phyloP scores from a whole-genome alignment of 2,888 invertebrate genomes.

The Melipona bicolor region DNA sequence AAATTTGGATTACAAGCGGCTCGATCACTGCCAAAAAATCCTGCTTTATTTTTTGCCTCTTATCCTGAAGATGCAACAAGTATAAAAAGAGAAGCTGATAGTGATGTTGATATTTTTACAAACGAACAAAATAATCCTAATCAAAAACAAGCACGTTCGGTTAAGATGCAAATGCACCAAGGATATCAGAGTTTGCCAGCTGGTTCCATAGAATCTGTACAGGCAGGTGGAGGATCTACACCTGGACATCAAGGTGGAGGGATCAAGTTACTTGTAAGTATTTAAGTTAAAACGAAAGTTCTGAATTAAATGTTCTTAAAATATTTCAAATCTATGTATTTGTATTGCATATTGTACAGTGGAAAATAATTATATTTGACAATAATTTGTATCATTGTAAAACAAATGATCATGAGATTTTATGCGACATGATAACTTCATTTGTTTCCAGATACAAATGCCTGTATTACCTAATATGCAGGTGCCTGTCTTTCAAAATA shows the following conservation, averaged over 20 bases:
- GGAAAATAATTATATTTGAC: not conserved
- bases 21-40: slow-evolving; percentile 57
- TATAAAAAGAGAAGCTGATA: slow-evolving; percentile 67
- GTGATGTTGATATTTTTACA: slow-evolving; percentile 27
- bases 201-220: slow-evolving; percentile 79
- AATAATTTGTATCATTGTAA: slow-evolving; percentile 11
- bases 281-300: slow-evolving; percentile 8
- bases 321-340: not conserved
- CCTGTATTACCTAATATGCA: slow-evolving; percentile 73
- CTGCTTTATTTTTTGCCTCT: slow-evolving; percentile 74
- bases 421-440: slow-evolving; percentile 45
- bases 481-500: slow-evolving; percentile 67
- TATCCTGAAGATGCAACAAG: slow-evolving; percentile 62
- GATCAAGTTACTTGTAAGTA: slow-evolving; percentile 80
- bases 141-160: slow-evolving; percentile 67
- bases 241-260: slow-evolving; percentile 81
- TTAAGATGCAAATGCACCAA: slow-evolving; percentile 81
- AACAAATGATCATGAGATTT: slow-evolving; percentile 35
- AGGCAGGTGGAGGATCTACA: slow-evolving; percentile 80
- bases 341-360: slow-evolving; percentile 1
- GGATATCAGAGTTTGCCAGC: slow-evolving; percentile 82
- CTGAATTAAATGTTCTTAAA: not conserved
- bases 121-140: slow-evolving; percentile 7
- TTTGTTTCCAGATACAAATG: slow-evolving; percentile 82
- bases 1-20: slow-evolving; percentile 31